A percentile compares a stretch with the other conserved stretches of the same genome.
phyloP scores from a whole-genome alignment of 35 echinoderm and acorn worm species.

The Hemicentrotus pulcherrimus region DNA sequence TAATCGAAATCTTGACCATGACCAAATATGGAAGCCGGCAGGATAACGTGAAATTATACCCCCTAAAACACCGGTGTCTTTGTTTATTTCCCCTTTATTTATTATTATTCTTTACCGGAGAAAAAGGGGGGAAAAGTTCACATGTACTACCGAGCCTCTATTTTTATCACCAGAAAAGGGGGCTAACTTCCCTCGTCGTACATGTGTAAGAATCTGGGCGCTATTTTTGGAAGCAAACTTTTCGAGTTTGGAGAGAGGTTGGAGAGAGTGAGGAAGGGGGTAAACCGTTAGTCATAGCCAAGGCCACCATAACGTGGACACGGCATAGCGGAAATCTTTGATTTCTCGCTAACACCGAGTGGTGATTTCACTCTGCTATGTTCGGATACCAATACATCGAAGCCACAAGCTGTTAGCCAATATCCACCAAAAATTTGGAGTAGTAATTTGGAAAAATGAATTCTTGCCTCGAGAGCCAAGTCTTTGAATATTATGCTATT shows the following conservation, averaged over 20 bases:
- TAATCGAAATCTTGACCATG: background rate
- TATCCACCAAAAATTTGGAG: background rate
- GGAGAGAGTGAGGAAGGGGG: background rate
- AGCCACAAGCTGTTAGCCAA: conserved; percentile 9
- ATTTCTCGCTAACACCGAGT: conserved; percentile 27
- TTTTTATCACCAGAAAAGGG: background rate
- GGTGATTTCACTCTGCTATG: background rate
- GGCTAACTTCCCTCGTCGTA: background rate
- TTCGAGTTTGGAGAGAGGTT: background rate
- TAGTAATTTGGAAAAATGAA: background rate
- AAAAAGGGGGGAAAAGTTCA: background rate
- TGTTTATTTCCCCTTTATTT: background rate
- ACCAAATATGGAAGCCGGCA: background rate
- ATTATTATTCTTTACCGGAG: background rate
- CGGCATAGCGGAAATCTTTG: conserved; percentile 29
- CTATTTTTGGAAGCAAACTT: conserved; percentile 13
- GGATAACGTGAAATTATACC: no score
- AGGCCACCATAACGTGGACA: background rate
- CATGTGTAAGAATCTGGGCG: background rate
- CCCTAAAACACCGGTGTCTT: background rate
- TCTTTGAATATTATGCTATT: background rate
- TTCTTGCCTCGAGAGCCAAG: background rate
- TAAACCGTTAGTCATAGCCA: background rate
- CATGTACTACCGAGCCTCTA: background rate
- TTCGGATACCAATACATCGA: background rate